Conservation (phyloP, 2,888 invertebrate genomes). For the Epinotia bilunana region DNA sequence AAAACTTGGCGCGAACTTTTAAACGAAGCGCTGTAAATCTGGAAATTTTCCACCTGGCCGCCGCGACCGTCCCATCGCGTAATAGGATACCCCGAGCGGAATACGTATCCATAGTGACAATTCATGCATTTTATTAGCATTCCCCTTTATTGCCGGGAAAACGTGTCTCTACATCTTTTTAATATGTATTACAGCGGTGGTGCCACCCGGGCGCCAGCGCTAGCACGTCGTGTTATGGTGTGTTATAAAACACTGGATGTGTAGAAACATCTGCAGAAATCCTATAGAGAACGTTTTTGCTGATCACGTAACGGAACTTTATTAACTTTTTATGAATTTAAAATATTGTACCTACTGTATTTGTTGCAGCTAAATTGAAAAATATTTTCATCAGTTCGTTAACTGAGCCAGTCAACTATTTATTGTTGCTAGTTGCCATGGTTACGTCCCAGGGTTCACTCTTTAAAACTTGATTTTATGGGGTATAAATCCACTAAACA, state of each 20-base stretch:
- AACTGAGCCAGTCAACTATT: too few relatives aligned
- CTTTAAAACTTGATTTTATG: too few relatives aligned
- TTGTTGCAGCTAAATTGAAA: too few relatives aligned
- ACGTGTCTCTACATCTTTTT: conserved; percentile 18
- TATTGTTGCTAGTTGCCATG: too few relatives aligned
- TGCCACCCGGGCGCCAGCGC: background rate
- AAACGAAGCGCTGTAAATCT: conserved; percentile 21
- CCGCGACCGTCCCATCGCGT: background rate
- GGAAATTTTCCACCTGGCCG: conserved; percentile 6
- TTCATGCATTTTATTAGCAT: conserved; percentile 21
- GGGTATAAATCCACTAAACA: too few relatives aligned
- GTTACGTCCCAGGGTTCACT: too few relatives aligned
- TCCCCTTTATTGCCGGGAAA: conserved; percentile 10
- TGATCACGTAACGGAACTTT: background rate
- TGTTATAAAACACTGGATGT: background rate
- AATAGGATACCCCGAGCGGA: conserved; percentile 8
- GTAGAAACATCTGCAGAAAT: background rate
- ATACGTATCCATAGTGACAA: conserved; percentile 6
- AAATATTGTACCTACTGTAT: too few relatives aligned
- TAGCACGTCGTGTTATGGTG: background rate
- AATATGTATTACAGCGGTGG: conserved; percentile 7
- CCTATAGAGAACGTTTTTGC: background rate
- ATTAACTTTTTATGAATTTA: too few relatives aligned
- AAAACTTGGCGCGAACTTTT: conserved; percentile 9
- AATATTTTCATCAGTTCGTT: too few relatives aligned